These are phyloP conservation scores for Manacus vitellinus DNA, from an alignment of 2,113 vertebrate genomes.

Conservation along the genomic window DNA sequence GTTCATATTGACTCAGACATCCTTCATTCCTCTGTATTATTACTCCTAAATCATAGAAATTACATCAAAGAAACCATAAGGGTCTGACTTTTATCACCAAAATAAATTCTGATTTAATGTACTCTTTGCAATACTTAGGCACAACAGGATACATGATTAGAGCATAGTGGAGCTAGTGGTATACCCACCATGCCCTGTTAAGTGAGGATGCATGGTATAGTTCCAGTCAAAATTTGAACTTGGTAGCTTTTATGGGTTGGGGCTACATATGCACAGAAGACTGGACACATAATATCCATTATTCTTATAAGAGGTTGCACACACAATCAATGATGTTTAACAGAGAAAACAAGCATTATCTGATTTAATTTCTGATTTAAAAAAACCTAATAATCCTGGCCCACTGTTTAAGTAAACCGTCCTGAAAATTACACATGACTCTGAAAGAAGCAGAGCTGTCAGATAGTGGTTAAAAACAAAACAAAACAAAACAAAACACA, in stretches of 20 bases:
- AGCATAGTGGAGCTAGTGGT: background rate
- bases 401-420: background rate
- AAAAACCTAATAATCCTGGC: background rate
- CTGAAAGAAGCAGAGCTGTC: background rate
- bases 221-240: background rate
- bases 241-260: background rate
- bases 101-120: constrained; percentile 32
- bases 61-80: background rate
- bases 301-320: background rate
- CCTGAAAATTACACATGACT: background rate
- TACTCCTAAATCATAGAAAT: constrained; percentile 15
- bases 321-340: background rate
- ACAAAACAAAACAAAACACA: background rate
- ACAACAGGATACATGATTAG: constrained; percentile 12
- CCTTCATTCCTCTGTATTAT: background rate
- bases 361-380: background rate
- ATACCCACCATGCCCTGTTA: constrained; percentile 34
- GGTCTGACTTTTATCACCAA: background rate
- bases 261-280: background rate
- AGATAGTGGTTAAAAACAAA: background rate
- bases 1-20: background rate
- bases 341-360: background rate
- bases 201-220: background rate
- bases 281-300: background rate
- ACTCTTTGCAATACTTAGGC: background rate